phyloP scores from a whole-genome alignment of 1,140 invertebrate genomes.

The Neelides sp. region DNA sequence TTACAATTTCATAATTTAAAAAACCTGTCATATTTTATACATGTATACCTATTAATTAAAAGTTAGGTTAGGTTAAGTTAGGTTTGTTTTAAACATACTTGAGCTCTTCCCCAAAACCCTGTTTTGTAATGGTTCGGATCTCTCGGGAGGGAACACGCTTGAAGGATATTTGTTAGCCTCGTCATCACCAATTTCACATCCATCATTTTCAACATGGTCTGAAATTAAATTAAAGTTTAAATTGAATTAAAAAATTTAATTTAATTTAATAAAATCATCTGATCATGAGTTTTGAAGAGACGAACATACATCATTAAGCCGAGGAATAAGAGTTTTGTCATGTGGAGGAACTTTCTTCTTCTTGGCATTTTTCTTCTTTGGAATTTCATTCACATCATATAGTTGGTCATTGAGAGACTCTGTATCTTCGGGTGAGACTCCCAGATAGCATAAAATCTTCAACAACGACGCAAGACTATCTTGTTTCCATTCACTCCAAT shows the following conservation, averaged over 20 bases:
- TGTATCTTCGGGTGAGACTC: constrained; percentile 42
- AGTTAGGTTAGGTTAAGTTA: neutral
- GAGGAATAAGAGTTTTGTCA: constrained; percentile 52
- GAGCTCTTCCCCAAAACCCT: constrained; percentile 71
- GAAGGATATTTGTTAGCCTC: constrained; percentile 68
- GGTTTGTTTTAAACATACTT: constrained; percentile 40
- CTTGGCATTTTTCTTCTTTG: constrained; percentile 32
- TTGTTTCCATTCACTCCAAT: constrained; percentile 81
- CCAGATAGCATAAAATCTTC: constrained; percentile 70
- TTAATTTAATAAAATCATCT: neutral
- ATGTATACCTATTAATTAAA: neutral
- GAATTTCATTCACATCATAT: constrained; percentile 28
- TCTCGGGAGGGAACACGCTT: constrained; percentile 63
- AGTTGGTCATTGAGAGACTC: constrained; percentile 26
- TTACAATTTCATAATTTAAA: constrained; percentile 12
- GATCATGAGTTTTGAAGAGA: constrained; percentile 1
- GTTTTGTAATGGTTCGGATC: constrained; percentile 73
- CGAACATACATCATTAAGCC: constrained; percentile 45
- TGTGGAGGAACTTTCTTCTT: constrained; percentile 33
- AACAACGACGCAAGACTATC: constrained; percentile 78
- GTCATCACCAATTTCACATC: constrained; percentile 66
- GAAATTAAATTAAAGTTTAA: constrained; percentile 21
- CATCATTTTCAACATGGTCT: constrained; percentile 67
- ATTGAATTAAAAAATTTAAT: neutral
- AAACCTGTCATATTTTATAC: neutral